phyloP scores from a whole-genome alignment of 2,113 vertebrate species.

The Pristiophorus japonicus region DNA sequence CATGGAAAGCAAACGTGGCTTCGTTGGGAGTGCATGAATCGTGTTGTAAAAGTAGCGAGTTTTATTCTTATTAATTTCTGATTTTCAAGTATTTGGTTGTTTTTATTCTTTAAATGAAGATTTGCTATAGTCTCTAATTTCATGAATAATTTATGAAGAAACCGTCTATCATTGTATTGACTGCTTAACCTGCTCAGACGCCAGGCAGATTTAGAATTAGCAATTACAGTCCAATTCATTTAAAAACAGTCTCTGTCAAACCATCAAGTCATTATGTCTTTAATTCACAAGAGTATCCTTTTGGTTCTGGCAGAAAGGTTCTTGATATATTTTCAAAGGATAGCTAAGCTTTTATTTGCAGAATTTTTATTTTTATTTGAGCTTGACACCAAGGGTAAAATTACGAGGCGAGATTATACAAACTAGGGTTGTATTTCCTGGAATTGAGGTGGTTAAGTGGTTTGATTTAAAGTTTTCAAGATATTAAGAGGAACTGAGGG shows the following conservation, averaged over 20 bases:
- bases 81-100: not conserved
- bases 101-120: not conserved
- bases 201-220: not conserved
- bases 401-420: too few relatives aligned
- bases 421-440: too few relatives aligned
- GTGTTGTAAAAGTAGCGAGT: not conserved
- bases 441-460: too few relatives aligned
- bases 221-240: conserved; percentile 1
- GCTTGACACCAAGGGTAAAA: too few relatives aligned
- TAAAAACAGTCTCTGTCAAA: not conserved
- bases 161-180: not conserved
- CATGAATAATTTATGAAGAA: conserved; percentile 32
- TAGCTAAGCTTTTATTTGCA: not conserved
- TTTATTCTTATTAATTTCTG: not conserved
- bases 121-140: not conserved
- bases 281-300: not conserved
- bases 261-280: not conserved
- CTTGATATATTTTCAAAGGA: too few relatives aligned
- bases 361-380: not conserved
- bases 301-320: not conserved
- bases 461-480: too few relatives aligned
- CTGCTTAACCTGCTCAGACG: conserved; percentile 15
- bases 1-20: conserved; percentile 16
- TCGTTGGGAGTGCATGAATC: not conserved
- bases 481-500: too few relatives aligned